Base-by-base conservation (phyloP, 2,888 invertebrate genomes). In the Heteromyza rotundicornis region DNA sequence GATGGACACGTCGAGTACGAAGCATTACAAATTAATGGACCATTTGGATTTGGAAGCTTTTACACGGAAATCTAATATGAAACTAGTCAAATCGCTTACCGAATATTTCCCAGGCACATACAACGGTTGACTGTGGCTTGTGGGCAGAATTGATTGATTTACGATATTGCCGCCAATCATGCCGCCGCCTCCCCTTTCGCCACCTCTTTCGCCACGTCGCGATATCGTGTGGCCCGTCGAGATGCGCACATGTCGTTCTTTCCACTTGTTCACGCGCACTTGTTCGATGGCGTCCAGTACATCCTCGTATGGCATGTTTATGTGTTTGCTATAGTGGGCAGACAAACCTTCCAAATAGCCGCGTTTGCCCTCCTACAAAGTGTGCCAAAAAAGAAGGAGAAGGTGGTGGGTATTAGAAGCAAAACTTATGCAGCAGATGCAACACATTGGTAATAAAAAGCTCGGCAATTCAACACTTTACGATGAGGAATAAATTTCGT, bases 81-180 rank as follows among this genome's bases (percentile, higher is more conserved):
- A 76, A 76, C 74, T 70, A 65, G 65, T 68, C 70, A 68, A 64
- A 62, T 61, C 70, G 85, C 91, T 90, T 86, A 94, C 94, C 87
- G 92, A 92, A 86, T 94, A 94, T 86, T 94, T 94, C 81, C 94
- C 94, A 76, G 94, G 94, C 80, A 92, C 93, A 85, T 94, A 94
- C 82, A 94, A 90, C 66, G 93, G 92, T 83, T 93, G 92, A 67
- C 92, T 92, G 84, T 90, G 90, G 76, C 91, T 91, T 65, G 91
- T 90, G 70, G 91, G 90, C 80, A 92, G 85, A 75, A 86, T 87
- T 75, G 87, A 87, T 77, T 87, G 80, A 69, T 73, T 74, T 56
- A 71, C 72, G 62, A 76, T 75, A 71, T 76, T 72, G 44, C 69
- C 66, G n/a, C 69, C 66, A 53, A 68, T 68, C 56, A 69, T 77